These are phyloP conservation scores for Zele albiditarsus DNA, from an alignment of 2,888 invertebrate genomes.

Conservation along the genomic window DNA sequence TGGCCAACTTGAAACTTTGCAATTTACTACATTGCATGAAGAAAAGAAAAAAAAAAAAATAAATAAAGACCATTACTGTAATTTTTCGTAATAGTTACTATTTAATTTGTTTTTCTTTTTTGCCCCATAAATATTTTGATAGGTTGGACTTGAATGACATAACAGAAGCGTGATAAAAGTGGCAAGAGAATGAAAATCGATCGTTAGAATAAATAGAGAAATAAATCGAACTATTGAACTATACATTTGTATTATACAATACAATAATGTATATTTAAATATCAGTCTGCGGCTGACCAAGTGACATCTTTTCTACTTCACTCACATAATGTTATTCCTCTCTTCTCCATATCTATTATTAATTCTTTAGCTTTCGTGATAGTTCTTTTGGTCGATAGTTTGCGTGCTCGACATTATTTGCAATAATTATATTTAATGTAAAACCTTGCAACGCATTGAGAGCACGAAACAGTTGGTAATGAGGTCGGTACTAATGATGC, in stretches of 20 bases:
- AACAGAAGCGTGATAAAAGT: no score
- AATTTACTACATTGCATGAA: no score
- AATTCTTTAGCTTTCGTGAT: neutral
- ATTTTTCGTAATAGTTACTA: no score
- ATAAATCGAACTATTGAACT: neutral
- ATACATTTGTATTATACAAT: neutral
- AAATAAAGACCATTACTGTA: no score
- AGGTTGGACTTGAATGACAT: no score
- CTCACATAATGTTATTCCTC: neutral
- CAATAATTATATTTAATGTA: constrained; percentile 9
- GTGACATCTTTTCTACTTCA: neutral
- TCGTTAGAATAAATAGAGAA: no score
- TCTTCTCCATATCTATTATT: constrained; percentile 7
- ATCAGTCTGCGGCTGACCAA: neutral
- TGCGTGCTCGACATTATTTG: constrained; percentile 17
- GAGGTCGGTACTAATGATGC: constrained; percentile 5
- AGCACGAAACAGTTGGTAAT: neutral
- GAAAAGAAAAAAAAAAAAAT: no score
- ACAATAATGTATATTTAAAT: neutral
- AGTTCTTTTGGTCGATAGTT: constrained; percentile 15
- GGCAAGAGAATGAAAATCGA: no score
- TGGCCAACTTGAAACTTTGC: no score
- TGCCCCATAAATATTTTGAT: no score
- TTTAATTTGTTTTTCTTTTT: no score
- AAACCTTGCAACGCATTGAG: neutral